These are phyloP conservation scores for Trissonchulus latispiculum DNA, from an alignment of 2,888 invertebrate genomes.

Conservation along the genomic window DNA sequence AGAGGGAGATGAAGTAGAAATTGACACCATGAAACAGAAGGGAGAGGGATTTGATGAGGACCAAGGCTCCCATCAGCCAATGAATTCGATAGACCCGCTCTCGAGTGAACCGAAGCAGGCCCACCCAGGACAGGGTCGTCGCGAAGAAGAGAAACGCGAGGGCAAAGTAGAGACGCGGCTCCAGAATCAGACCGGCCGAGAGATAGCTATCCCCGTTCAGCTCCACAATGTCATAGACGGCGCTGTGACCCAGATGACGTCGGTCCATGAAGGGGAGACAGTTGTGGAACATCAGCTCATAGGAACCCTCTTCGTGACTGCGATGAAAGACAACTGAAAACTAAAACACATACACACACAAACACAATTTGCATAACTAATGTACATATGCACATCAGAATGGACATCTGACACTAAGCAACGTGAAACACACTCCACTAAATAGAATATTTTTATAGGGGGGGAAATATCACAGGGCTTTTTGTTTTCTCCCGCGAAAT, in stretches of 20 bases:
- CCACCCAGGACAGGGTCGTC: conserved; percentile 84
- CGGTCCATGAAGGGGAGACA: conserved; percentile 54
- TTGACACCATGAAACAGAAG: conserved; percentile 76
- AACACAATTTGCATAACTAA: too few species aligned
- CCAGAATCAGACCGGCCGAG: conserved; percentile 90
- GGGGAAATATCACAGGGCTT: too few species aligned
- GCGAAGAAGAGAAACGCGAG: conserved; percentile 78
- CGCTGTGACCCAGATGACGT: not conserved
- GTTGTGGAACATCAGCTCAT: conserved; percentile 87
- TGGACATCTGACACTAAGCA: too few species aligned
- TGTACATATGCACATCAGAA: too few species aligned
- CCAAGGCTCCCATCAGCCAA: conserved; percentile 85
- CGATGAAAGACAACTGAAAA: conserved; percentile 60
- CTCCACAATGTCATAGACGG: not conserved
- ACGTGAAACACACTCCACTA: too few species aligned
- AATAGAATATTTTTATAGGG: too few species aligned
- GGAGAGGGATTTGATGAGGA: conserved; percentile 79
- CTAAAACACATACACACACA: conserved; percentile 17
- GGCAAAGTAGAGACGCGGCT: conserved; percentile 81
- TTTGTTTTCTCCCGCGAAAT: too few species aligned
- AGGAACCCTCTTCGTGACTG: conserved; percentile 73
- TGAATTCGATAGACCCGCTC: conserved; percentile 73
- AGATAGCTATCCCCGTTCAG: conserved; percentile 67
- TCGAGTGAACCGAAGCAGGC: conserved; percentile 59
- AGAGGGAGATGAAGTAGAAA: conserved; percentile 74